Conservation (phyloP, 2,113 vertebrate genomes). For the Dermatemys mawii region DNA sequence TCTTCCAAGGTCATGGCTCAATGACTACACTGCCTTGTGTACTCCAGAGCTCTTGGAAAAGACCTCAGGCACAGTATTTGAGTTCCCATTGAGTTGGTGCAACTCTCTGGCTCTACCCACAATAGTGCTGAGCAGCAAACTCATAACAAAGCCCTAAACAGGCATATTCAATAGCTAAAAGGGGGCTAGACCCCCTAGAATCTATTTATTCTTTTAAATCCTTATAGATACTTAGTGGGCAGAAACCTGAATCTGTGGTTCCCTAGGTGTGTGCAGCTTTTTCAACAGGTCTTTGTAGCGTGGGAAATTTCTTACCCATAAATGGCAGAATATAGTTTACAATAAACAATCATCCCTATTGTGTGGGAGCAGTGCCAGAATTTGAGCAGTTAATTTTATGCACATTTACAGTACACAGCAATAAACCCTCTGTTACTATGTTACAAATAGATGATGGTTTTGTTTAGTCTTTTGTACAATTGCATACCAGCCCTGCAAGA, state of each 20-base stretch:
- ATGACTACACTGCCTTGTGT: not conserved
- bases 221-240: not conserved
- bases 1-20: not conserved
- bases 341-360: not conserved
- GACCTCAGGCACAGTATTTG: not conserved
- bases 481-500: no score
- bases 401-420: not conserved
- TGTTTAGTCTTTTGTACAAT: constrained; percentile 35
- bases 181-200: not conserved
- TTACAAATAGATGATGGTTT: constrained; percentile 33
- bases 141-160: not conserved
- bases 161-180: not conserved
- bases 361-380: not conserved
- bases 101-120: not conserved
- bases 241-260: not conserved
- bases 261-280: not conserved
- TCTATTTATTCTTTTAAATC: no score
- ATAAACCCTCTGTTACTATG: not conserved
- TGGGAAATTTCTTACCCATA: not conserved
- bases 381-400: constrained; percentile 24
- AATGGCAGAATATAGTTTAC: not conserved
- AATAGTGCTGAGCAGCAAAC: not conserved
- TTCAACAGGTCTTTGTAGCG: not conserved
- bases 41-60: not conserved
- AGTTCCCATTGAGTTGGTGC: not conserved